Conservation (phyloP, 2,797 vertebrate species). For the Zalophus californianus region DNA sequence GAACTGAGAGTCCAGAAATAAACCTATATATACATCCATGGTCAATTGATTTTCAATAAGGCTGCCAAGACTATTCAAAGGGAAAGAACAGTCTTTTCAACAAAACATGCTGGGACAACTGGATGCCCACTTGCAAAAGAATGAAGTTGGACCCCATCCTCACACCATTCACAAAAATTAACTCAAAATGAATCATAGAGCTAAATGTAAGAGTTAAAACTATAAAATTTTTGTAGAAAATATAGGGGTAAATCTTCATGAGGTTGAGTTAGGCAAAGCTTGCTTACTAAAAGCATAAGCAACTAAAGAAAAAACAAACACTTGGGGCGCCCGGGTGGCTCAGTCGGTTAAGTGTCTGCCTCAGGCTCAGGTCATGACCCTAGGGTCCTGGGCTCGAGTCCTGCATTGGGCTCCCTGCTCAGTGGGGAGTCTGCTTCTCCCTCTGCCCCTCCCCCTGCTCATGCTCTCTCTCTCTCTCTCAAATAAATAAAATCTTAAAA, state of each 20-base stretch:
- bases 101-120: neutral
- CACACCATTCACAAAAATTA: neutral
- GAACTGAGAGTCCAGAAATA: slow-evolving; percentile 18
- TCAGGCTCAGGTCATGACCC: no score
- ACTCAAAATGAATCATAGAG: neutral
- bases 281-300: slow-evolving; percentile 25
- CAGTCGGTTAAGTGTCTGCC: no score
- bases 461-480: no score
- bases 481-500: no score
- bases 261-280: neutral
- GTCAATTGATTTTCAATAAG: neutral
- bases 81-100: neutral
- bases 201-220: slow-evolving; percentile 4
- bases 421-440: no score
- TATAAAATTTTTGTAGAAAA: slow-evolving; percentile 42
- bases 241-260: neutral
- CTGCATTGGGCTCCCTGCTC: no score
- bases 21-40: neutral
- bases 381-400: no score
- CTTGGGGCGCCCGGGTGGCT: neutral
- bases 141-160: neutral
- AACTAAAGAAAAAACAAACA: slow-evolving; percentile 10
- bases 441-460: no score
- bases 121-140: neutral
- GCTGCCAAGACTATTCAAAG: neutral